Base-by-base conservation (phyloP, 1,140 invertebrate genomes). In the Macrobrachium nipponense region DNA sequence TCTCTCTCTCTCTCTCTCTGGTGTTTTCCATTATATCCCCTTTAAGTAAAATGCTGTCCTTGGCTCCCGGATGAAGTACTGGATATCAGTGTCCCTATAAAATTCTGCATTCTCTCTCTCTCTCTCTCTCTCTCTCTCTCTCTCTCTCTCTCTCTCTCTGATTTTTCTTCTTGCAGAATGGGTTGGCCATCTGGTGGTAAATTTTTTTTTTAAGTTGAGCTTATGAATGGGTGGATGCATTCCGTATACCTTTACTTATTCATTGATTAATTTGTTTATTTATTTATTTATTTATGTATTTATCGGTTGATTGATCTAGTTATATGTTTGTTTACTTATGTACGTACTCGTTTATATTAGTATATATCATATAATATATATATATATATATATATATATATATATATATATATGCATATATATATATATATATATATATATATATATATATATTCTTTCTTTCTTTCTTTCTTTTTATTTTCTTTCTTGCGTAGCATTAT, bases 291-390 rank as follows among this genome's bases (percentile, higher is more conserved):
- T 36, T 36, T 36, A 75, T n/a, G n/a, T n/a, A n/a, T n/a, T n/a
- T n/a, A n/a, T n/a, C n/a, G n/a, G n/a, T n/a, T n/a, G n/a, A n/a
- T n/a, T n/a, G n/a, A n/a, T n/a, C n/a, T n/a, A n/a, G n/a, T n/a
- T n/a, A n/a, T n/a, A n/a, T n/a, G n/a, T 75, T 43, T 75, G 51
- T 75, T 43, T 75, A 43, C 44, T 43, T 75, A 75, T 75, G 5
- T 75, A 75, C 44, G 27, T 75, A 75, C 51, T 43, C 44, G 51
- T 75, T 43, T 75, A 75, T 75, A 75, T 75, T 58, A 58, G 44
- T 75, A 75, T 75, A 75, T 75, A 75, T 75, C n/a, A 75, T 75
- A 75, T 75, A 75, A 75, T 75, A 75, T 75, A 75, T 75, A 75
- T 75, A 75, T 75, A 75, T 75, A 75, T 75, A 75, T 75, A 75